Percentiles rank a stretch among this genome's conserved stretches.
These are phyloP conservation scores for Rhaphigaster nebulosa DNA, from an alignment of 2,888 invertebrate genomes.

Conservation along the genomic window DNA sequence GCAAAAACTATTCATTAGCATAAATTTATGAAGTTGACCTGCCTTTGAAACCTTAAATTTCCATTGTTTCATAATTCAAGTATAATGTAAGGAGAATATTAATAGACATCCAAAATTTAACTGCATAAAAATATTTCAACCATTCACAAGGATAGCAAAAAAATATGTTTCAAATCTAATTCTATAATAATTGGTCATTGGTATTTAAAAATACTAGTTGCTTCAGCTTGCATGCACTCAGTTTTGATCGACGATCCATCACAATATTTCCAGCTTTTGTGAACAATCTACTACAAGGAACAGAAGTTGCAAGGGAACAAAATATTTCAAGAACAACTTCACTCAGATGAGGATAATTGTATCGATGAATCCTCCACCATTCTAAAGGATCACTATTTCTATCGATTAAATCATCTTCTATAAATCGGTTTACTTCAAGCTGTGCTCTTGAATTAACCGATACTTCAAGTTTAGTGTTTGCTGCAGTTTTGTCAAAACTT, in stretches of 20 bases:
- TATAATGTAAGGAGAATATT: no score
- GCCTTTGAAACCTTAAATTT: no score
- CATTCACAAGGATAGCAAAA: no score
- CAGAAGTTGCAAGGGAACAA: conserved; percentile 9
- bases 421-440: conserved; percentile 39
- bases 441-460: background rate
- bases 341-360: background rate
- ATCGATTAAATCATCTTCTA: conserved; percentile 42
- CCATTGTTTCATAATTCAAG: no score
- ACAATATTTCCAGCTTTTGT: conserved; percentile 30
- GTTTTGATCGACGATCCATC: background rate
- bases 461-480: background rate
- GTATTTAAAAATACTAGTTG: conserved; percentile 27
- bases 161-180: no score
- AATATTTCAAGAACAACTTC: conserved; percentile 19
- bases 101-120: no score
- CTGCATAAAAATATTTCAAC: no score
- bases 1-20: no score
- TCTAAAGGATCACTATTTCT: conserved; percentile 25
- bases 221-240: background rate
- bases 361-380: conserved; percentile 42
- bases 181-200: conserved; percentile 14
- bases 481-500: background rate
- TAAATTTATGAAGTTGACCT: no score
- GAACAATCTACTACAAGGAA: conserved; percentile 34